These are phyloP conservation scores for Ommatoiulus sabulosus DNA, from an alignment of 2,888 invertebrate genomes.

Conservation along the genomic window DNA sequence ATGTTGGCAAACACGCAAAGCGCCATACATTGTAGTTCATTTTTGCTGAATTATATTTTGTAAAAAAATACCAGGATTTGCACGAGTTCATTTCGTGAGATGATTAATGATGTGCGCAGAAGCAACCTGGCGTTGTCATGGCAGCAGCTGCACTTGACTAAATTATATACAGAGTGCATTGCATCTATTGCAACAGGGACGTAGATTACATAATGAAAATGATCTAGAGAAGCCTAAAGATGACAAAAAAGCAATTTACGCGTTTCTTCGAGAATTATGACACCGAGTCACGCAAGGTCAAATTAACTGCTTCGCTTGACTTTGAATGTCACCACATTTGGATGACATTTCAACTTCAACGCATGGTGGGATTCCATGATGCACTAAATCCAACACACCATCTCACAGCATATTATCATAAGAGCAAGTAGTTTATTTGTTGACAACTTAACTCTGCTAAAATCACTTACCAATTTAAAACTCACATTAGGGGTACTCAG, in stretches of 20 bases:
- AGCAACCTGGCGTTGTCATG: neutral
- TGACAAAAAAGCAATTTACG: neutral
- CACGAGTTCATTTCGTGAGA: neutral
- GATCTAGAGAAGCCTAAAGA: neutral
- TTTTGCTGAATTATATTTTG: neutral
- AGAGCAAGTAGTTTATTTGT: too few species aligned
- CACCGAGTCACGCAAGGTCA: neutral
- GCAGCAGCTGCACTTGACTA: neutral
- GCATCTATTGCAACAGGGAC: neutral
- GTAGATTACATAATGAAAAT: neutral
- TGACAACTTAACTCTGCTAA: too few species aligned
- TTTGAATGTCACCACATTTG: neutral
- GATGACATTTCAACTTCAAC: too few species aligned
- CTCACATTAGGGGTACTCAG: too few species aligned
- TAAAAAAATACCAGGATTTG: neutral
- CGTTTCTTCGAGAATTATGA: neutral
- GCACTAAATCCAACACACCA: too few species aligned
- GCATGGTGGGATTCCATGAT: too few species aligned
- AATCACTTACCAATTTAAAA: too few species aligned
- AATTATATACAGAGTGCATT: neutral
- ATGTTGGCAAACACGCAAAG: conserved; percentile 9
- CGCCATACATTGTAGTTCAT: neutral
- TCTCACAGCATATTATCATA: too few species aligned
- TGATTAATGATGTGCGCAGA: neutral
- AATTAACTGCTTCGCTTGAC: too few species aligned